Conservation (phyloP, 2,797 vertebrate species). For the Cyprinodon diabolis region DNA sequence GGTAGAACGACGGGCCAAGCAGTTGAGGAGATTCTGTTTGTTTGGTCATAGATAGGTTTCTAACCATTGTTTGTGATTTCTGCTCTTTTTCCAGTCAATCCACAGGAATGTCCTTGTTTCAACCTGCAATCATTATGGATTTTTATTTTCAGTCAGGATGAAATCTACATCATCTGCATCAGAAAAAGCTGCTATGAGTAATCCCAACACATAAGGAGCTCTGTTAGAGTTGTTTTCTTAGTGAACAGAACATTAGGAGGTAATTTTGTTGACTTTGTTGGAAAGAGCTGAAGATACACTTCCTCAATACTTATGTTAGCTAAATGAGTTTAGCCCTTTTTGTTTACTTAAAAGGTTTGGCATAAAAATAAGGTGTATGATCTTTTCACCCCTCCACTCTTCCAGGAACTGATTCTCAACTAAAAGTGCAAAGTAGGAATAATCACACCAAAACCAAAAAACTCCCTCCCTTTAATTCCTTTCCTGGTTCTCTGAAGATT, state of each 20-base stretch:
- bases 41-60: constrained; percentile 10
- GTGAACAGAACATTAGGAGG: constrained; percentile 8
- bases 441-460: background rate
- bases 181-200: constrained; percentile 10
- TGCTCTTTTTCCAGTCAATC: background rate
- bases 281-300: background rate
- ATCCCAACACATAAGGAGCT: background rate
- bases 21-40: constrained; percentile 5
- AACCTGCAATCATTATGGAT: constrained; percentile 29
- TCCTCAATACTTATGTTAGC: background rate
- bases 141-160: background rate
- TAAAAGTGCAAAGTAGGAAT: background rate
- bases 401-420: background rate
- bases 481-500: background rate
- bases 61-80: background rate
- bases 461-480: background rate
- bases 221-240: background rate
- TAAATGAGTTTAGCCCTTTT: background rate
- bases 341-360: background rate
- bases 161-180: constrained; percentile 16
- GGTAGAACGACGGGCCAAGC: background rate
- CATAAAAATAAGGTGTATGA: background rate
- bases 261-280: background rate
- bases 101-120: constrained; percentile 1
- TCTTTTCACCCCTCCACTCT: background rate